A percentile compares a stretch with the other conserved stretches of the same genome.
Conservation (phyloP, 2,888 invertebrate species). For the Drosophila paracracens region DNA sequence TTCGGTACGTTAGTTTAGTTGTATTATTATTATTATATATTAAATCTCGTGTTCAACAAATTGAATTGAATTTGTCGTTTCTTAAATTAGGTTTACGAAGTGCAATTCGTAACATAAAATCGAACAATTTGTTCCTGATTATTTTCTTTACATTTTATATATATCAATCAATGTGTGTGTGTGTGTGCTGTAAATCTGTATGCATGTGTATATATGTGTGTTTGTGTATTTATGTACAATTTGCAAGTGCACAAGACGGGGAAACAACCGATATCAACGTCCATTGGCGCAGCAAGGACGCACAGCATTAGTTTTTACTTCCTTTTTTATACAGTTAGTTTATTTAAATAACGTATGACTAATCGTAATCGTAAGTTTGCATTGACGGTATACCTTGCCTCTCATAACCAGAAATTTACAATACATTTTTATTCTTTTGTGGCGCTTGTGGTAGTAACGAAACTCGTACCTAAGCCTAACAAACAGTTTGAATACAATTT, state of each 20-base stretch:
- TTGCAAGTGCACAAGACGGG: conserved; percentile 41
- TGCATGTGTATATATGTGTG: conserved; percentile 15
- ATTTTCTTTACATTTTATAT: conserved; percentile 25
- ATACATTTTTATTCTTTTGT: conserved; percentile 48
- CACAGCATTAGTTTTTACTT: conserved; percentile 35
- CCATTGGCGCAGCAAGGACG: conserved; percentile 54
- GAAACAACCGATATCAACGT: conserved; percentile 68
- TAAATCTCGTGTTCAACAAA: conserved; percentile 31
- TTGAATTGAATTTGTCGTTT: conserved; percentile 19
- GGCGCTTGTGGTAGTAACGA: conserved; percentile 21
- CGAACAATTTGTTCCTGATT: conserved; percentile 25
- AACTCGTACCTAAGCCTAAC: conserved; percentile 16
- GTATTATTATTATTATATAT: conserved; percentile 2
- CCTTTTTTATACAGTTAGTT: conserved; percentile 41
- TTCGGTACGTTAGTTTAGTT: conserved; percentile 13
- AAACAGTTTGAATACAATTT: conserved; percentile 21
- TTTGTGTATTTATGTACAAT: conserved; percentile 62
- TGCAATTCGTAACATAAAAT: conserved; percentile 41
- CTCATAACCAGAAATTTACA: conserved; percentile 47
- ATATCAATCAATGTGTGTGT: conserved; percentile 10
- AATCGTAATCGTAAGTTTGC: conserved; percentile 57
- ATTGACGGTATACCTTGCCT: conserved; percentile 40
- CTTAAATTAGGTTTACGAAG: conserved; percentile 48
- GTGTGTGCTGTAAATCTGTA: conserved; percentile 17
- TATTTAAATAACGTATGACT: conserved; percentile 59